Percentiles rank a stretch among this genome's conserved stretches.
Evolutionary conservation across 2,113 vertebrate genomes (phyloP).

Genomic region (Progne subis): DNA sequence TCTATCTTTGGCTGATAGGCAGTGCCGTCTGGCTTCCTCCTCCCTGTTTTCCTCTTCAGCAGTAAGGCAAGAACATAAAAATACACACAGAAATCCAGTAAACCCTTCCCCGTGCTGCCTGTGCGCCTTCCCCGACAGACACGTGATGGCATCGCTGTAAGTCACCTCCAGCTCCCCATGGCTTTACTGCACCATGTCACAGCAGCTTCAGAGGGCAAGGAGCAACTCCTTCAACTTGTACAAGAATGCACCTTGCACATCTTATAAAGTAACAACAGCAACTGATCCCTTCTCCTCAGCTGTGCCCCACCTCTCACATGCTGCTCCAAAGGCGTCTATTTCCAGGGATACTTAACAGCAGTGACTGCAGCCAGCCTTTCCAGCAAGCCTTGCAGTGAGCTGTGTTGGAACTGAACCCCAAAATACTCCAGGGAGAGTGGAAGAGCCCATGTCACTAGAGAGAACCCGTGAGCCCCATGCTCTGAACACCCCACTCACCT

Average conservation of each 20-base stretch:
- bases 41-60: conserved; percentile 58
- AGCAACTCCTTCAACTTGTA: not conserved
- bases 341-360: not conserved
- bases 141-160: not conserved
- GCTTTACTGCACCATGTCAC: not conserved
- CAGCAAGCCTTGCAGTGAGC: not conserved
- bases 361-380: not conserved
- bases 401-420: not conserved
- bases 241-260: not conserved
- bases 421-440: not conserved
- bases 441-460: not conserved
- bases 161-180: conserved; percentile 14
- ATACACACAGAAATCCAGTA: conserved; percentile 59
- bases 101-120: conserved; percentile 24
- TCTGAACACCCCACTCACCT: conserved; percentile 58
- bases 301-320: not conserved
- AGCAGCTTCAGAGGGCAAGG: not conserved
- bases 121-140: not conserved
- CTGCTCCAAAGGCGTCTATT: not conserved
- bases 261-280: not conserved
- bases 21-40: conserved; percentile 58
- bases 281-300: not conserved
- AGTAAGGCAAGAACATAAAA: conserved; percentile 55
- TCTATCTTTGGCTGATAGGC: conserved; percentile 66
- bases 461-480: rapidly evolving